Evolutionary conservation across 2,797 vertebrate genomes (phyloP).

Genomic region (Lithobates sylvaticus): DNA sequence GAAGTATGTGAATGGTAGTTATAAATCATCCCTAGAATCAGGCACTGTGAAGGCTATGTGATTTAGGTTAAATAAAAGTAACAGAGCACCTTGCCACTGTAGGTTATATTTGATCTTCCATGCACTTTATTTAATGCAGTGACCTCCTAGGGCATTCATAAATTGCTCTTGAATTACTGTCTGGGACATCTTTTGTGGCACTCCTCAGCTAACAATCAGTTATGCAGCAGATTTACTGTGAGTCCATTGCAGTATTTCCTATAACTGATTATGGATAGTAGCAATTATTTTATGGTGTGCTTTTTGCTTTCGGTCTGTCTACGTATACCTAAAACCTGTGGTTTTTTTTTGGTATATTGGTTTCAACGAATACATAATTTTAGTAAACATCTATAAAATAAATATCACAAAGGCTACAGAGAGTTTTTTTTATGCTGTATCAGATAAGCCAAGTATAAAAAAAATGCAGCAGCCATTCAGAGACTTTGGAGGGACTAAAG

Average conservation of each 20-base stretch:
- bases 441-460: no score
- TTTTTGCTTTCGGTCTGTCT: conserved; percentile 18
- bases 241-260: conserved; percentile 43
- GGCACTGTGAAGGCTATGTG: conserved; percentile 65
- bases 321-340: conserved; percentile 20
- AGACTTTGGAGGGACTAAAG: no score
- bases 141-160: conserved; percentile 63
- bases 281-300: conserved; percentile 15
- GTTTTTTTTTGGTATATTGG: neutral
- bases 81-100: conserved; percentile 60
- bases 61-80: conserved; percentile 66
- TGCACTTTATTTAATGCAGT: conserved; percentile 67
- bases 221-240: conserved; percentile 60
- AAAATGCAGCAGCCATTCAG: no score
- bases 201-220: conserved; percentile 54
- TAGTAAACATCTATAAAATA: no score
- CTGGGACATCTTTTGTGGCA: conserved; percentile 58
- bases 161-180: conserved; percentile 69
- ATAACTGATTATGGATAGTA: conserved; percentile 62
- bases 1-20: conserved; percentile 57
- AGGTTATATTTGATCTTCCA: conserved; percentile 67
- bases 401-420: no score
- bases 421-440: no score
- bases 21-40: conserved; percentile 61
- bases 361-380: no score